Evolutionary conservation across 2,113 vertebrate species (phyloP).

Genomic region (Coregonus clupeaformis): DNA sequence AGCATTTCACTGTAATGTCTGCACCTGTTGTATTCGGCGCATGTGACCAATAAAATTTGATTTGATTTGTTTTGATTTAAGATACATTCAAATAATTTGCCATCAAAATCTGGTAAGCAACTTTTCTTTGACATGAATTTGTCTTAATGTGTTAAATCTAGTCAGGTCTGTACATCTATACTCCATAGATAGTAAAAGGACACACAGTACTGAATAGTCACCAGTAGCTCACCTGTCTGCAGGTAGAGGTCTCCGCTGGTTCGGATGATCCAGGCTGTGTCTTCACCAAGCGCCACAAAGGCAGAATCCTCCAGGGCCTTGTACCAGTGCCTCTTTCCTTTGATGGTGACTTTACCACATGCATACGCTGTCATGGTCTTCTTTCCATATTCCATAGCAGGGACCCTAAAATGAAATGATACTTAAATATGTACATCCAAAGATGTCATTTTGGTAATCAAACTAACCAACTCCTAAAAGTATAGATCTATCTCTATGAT

Average conservation of each 20-base stretch:
- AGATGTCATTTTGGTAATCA: neutral
- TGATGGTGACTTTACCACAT: constrained; percentile 90
- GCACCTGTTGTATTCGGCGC: no score
- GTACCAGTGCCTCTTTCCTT: constrained; percentile 95
- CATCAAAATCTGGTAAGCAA: no score
- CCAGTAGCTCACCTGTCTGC: constrained; percentile 79
- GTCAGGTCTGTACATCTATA: no score
- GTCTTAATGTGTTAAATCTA: no score
- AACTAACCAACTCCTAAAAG: neutral
- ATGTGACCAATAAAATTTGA: no score
- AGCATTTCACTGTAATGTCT: no score
- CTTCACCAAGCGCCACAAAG: constrained; percentile 89
- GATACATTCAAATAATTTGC: no score
- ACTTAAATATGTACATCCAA: neutral
- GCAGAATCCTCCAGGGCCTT: constrained; percentile 88
- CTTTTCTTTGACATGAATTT: no score
- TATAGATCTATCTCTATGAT: no score
- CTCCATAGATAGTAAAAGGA: no score
- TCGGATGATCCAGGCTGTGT: constrained; percentile 93
- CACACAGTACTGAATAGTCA: no score
- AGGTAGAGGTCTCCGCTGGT: constrained; percentile 94
- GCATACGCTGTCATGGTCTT: constrained; percentile 92
- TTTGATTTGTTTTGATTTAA: no score
- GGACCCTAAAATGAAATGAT: constrained; percentile 71
- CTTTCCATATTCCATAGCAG: constrained; percentile 97